Percentiles rank a stretch among this genome's conserved stretches.
Conservation (phyloP, 2,888 invertebrate species). For the Rhamnusium bicolor region DNA sequence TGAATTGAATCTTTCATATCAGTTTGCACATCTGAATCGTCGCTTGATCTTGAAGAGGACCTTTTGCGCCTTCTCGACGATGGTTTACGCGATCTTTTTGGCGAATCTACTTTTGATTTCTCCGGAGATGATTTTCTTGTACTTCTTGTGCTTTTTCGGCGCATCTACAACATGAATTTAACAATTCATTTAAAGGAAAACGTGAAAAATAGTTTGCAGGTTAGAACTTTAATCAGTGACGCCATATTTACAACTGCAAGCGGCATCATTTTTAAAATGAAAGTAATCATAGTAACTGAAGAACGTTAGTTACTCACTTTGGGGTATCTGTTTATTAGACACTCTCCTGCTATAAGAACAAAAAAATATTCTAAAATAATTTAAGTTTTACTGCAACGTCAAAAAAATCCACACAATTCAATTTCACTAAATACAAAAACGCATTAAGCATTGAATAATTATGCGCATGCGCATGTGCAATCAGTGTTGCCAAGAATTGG, state of each 20-base stretch:
- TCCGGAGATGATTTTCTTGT: slow-evolving; percentile 80
- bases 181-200: neutral
- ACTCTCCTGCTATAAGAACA: neutral
- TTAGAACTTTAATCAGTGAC: slow-evolving; percentile 7
- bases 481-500: too few species aligned
- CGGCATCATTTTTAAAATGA: neutral
- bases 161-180: slow-evolving; percentile 72
- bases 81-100: slow-evolving; percentile 69
- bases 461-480: neutral
- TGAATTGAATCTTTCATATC: neutral
- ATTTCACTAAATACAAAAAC: neutral
- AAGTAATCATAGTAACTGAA: neutral
- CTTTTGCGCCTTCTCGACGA: slow-evolving; percentile 70
- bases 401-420: neutral
- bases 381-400: neutral
- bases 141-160: slow-evolving; percentile 82
- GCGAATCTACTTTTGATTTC: slow-evolving; percentile 71
- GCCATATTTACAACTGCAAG: slow-evolving; percentile 12
- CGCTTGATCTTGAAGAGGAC: slow-evolving; percentile 66
- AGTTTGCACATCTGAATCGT: slow-evolving; percentile 31
- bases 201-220: neutral
- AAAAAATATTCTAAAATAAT: neutral
- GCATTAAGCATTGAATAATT: neutral
- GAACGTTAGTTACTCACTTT: neutral
- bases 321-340: neutral